These are phyloP conservation scores for Anolis apletophallus DNA, from an alignment of 2,797 vertebrate species.

Conservation along the genomic window DNA sequence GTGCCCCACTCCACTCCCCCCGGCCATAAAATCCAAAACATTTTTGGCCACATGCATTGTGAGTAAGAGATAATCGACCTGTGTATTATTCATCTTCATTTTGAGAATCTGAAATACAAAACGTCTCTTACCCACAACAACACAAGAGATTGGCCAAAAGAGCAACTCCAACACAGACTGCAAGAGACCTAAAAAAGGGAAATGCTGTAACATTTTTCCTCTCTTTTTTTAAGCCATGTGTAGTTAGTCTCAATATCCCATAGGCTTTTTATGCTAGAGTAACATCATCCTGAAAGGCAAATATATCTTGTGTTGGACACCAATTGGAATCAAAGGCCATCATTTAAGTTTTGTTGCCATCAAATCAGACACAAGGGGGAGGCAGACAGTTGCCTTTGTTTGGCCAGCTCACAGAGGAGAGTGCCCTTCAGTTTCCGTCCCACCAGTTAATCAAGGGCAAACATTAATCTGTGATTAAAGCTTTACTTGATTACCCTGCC, in stretches of 20 bases:
- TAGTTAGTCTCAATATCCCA: background rate
- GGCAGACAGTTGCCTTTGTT: background rate
- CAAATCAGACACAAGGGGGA: background rate
- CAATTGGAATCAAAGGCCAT: background rate
- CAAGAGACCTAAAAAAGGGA: background rate
- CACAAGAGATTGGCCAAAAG: background rate
- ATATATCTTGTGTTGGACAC: background rate
- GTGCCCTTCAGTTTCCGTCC: slow-evolving; percentile 16
- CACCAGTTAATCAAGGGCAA: slow-evolving; percentile 25
- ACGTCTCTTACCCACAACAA: background rate
- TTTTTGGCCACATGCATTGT: background rate
- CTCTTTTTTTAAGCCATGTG: background rate
- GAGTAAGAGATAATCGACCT: too few species aligned
- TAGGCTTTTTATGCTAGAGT: background rate
- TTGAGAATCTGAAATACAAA: background rate
- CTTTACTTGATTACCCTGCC: slow-evolving; percentile 27
- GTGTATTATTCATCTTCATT: too few species aligned
- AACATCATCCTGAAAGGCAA: background rate
- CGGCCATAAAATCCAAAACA: background rate
- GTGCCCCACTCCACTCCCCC: too few species aligned
- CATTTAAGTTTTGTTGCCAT: background rate
- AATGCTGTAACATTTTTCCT: too few species aligned
- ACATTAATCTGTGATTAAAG: slow-evolving; percentile 27
- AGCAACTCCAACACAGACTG: background rate
- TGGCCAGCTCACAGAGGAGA: too few species aligned